Conservation (phyloP, 2,113 vertebrate species). For the Festucalex cinctus region DNA sequence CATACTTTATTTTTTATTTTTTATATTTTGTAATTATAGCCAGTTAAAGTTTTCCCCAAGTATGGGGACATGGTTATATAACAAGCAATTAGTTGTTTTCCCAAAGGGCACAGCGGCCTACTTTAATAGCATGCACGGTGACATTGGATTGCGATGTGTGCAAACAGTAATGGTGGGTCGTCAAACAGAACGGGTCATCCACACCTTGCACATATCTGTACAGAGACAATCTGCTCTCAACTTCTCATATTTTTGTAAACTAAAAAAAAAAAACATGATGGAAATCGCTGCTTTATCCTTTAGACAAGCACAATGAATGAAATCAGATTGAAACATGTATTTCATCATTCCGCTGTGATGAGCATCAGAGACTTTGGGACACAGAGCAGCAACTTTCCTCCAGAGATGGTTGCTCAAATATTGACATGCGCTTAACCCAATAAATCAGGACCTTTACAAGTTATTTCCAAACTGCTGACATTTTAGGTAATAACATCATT, state of each 20-base stretch:
- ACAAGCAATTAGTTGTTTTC: background rate
- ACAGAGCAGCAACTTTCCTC: background rate
- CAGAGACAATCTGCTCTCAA: background rate
- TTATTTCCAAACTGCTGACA: conserved; percentile 40
- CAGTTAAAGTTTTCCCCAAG: background rate
- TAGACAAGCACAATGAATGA: background rate
- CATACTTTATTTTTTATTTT: background rate
- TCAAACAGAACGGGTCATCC: conserved; percentile 47
- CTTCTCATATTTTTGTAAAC: background rate
- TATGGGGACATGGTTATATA: background rate
- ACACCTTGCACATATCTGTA: conserved; percentile 42
- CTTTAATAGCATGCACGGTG: conserved; percentile 26
- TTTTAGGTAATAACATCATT: conserved; percentile 34
- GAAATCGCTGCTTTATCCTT: background rate
- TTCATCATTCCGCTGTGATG: conserved; percentile 6
- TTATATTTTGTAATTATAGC: background rate
- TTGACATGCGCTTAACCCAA: conserved; percentile 30
- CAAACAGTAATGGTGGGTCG: conserved; percentile 47
- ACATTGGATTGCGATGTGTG: conserved; percentile 20
- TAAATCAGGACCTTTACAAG: conserved; percentile 29
- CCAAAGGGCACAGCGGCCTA: conserved; percentile 15
- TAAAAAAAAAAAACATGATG: background rate
- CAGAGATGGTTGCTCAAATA: conserved; percentile 23
- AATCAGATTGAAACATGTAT: background rate
- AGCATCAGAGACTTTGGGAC: conserved; percentile 9